Evolutionary conservation across 53 echinoderm and acorn worm species (phyloP).

Genomic region (Paracentrotus lividus): DNA sequence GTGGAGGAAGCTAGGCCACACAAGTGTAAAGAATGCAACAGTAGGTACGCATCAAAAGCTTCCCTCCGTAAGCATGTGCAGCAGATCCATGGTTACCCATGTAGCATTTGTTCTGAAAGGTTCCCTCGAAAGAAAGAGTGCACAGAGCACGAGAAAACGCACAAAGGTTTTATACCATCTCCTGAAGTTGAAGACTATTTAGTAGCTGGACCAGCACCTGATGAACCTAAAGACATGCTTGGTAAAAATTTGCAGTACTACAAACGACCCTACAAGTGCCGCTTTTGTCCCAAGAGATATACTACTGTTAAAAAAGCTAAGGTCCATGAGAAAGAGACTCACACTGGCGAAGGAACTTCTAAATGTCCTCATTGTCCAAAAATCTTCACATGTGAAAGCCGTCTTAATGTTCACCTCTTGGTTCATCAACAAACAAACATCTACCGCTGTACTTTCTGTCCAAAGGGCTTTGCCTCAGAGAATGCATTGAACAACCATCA

Average conservation of each 20-base stretch:
- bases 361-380: constrained; percentile 26
- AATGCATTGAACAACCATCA: constrained; percentile 58
- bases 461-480: constrained; percentile 57
- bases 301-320: not conserved
- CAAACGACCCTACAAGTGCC: constrained; percentile 25
- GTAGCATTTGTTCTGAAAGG: not conserved
- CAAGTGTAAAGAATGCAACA: constrained; percentile 51
- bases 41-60: not conserved
- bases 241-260: constrained; percentile 41
- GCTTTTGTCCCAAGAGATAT: constrained; percentile 50
- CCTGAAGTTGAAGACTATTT: not conserved
- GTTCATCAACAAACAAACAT: not conserved
- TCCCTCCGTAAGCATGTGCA: not conserved
- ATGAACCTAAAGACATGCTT: constrained; percentile 53
- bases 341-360: constrained; percentile 4
- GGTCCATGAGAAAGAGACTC: constrained; percentile 35
- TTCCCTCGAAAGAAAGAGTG: constrained; percentile 8
- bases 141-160: constrained; percentile 26
- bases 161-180: not conserved
- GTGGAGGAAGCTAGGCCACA: not conserved
- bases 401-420: constrained; percentile 21
- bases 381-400: not conserved
- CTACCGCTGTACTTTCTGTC: constrained; percentile 44
- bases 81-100: constrained; percentile 39
- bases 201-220: not conserved